Conservation (phyloP, 2,888 invertebrate species). For the Lobophora halterata region DNA sequence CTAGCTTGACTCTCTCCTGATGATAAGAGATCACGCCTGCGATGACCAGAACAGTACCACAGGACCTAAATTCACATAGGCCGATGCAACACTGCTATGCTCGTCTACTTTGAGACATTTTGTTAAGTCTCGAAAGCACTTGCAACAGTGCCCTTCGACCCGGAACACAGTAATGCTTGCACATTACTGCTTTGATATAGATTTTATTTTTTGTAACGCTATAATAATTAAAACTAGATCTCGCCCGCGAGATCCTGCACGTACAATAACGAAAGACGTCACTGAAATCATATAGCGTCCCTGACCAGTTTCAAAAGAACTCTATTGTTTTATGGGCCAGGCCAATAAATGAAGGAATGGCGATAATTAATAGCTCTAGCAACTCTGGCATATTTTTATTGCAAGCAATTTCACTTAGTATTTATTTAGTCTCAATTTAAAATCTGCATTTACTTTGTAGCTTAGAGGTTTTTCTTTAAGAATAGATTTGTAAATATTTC, state of each 20-base stretch:
- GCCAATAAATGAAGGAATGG: neutral
- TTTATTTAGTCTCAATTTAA: constrained; percentile 28
- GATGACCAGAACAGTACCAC: too few species aligned
- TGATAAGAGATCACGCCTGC: too few species aligned
- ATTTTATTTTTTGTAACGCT: constrained; percentile 25
- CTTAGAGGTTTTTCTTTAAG: constrained; percentile 1
- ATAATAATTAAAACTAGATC: constrained; percentile 41
- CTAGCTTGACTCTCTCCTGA: too few species aligned
- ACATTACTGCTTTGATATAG: constrained; percentile 20
- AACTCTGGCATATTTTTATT: constrained; percentile 29
- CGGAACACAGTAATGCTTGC: too few species aligned
- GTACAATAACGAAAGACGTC: constrained; percentile 28
- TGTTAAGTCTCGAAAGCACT: too few species aligned
- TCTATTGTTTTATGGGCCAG: constrained; percentile 3
- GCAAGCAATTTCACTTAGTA: constrained; percentile 28
- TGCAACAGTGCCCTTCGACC: too few species aligned
- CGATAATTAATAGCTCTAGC: constrained; percentile 15
- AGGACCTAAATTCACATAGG: too few species aligned
- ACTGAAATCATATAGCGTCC: constrained; percentile 14
- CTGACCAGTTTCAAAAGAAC: constrained; percentile 20
- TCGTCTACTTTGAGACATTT: too few species aligned
- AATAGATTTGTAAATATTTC: too few species aligned
- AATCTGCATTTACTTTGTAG: constrained; percentile 17
- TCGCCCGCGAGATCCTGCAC: constrained; percentile 38
- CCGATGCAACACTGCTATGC: too few species aligned